phyloP scores from a whole-genome alignment of 2,113 vertebrate genomes.

The Bubo blakistoni region DNA sequence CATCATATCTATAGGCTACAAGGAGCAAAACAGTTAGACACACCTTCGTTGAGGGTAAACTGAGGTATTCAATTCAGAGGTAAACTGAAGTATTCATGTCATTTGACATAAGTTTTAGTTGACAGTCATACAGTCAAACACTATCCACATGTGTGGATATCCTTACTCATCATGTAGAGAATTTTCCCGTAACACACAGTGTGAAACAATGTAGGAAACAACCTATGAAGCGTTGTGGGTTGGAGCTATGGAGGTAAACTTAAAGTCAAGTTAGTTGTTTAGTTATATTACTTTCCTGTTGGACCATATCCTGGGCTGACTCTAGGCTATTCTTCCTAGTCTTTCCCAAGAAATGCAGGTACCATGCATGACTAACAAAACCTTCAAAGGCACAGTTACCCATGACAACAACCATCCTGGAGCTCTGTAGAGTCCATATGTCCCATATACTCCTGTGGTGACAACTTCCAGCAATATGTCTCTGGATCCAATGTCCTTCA shows the following conservation, averaged over 20 bases:
- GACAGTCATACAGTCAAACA: background rate
- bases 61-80: background rate
- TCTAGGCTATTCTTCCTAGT: background rate
- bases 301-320: background rate
- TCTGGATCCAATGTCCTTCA: background rate
- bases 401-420: background rate
- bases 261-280: background rate
- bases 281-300: background rate
- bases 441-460: rapidly evolving
- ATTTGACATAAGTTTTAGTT: background rate
- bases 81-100: background rate
- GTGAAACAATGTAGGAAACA: background rate
- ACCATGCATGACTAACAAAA: background rate
- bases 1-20: background rate
- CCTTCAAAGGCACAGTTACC: background rate
- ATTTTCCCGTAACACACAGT: background rate
- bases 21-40: background rate
- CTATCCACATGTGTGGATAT: background rate
- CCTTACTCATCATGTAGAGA: background rate
- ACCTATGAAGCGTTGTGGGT: background rate
- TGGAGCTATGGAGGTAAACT: background rate
- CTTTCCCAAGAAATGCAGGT: background rate
- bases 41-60: background rate
- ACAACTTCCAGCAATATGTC: background rate
- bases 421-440: background rate